phyloP scores from a whole-genome alignment of 2,888 invertebrate genomes.

The Lydus trimaculatus region DNA sequence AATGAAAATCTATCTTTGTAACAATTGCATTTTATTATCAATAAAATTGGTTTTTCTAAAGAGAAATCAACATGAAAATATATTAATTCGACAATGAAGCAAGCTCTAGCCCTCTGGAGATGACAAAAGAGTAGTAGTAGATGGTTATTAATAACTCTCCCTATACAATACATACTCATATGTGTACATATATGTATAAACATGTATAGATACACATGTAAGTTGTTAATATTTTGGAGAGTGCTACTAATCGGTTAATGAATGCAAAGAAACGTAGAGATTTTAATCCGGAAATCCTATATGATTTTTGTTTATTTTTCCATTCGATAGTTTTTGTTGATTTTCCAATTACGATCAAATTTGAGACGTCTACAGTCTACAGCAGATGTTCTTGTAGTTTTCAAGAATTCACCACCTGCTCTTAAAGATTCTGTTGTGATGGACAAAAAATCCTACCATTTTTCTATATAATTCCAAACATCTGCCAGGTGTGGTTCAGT shows the following conservation, averaged over 20 bases:
- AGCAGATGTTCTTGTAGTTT: constrained; percentile 1
- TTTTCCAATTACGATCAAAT: background rate
- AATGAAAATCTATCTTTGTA: background rate
- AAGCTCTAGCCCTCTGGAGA: background rate
- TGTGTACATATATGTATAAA: background rate
- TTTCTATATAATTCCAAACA: background rate
- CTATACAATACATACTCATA: background rate
- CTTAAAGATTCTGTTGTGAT: background rate
- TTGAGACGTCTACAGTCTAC: background rate
- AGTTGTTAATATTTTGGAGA: constrained; percentile 4
- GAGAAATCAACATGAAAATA: no score
- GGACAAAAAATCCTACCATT: background rate
- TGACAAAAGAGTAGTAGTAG: constrained; percentile 6
- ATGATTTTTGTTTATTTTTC: background rate
- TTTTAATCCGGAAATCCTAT: background rate
- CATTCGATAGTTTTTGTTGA: background rate
- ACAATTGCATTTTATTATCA: background rate
- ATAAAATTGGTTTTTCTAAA: no score
- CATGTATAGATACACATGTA: background rate
- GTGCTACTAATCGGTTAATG: constrained; percentile 6
- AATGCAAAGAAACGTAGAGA: constrained; percentile 1
- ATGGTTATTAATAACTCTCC: constrained; percentile 4
- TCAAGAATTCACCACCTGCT: constrained; percentile 4
- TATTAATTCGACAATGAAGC: no score
- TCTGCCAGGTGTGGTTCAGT: constrained; percentile 1